Evolutionary conservation across 2,888 invertebrate species (phyloP).

Genomic region (Drosophila maculinotata): DNA sequence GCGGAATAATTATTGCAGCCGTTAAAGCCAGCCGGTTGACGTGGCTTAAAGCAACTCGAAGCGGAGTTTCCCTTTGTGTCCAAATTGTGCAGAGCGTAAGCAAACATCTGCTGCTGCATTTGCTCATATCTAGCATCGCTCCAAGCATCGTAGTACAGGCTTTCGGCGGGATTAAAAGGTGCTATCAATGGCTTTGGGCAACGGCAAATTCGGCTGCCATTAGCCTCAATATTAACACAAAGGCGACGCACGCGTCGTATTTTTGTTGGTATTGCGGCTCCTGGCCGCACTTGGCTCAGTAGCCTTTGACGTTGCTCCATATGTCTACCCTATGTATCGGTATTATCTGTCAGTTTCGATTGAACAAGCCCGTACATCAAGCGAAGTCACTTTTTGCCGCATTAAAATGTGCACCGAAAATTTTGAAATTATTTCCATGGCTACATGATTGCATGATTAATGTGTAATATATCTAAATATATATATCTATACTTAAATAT

Average conservation of each 20-base stretch:
- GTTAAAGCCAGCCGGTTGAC: neutral
- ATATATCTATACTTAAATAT: neutral
- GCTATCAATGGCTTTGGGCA: neutral
- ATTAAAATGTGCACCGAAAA: constrained; percentile 9
- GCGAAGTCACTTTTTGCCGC: neutral
- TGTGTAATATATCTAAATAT: no score
- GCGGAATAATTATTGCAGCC: neutral
- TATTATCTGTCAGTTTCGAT: constrained; percentile 14
- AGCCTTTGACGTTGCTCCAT: constrained; percentile 17
- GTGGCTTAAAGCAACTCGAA: neutral
- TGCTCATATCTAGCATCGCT: neutral
- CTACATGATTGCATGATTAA: neutral
- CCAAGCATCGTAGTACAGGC: neutral
- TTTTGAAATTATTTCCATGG: constrained; percentile 41
- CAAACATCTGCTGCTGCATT: constrained; percentile 6
- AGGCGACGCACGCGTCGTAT: constrained; percentile 46
- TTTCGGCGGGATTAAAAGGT: neutral
- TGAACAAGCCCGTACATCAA: constrained; percentile 1
- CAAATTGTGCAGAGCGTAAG: constrained; percentile 2
- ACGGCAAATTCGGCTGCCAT: constrained; percentile 7
- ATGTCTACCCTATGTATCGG: neutral
- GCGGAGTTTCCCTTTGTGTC: neutral
- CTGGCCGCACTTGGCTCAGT: constrained; percentile 8
- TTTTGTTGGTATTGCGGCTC: constrained; percentile 13
- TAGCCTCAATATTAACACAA: constrained; percentile 43